Percentiles rank a stretch among this genome's conserved stretches.
phyloP scores from a whole-genome alignment of 2,888 invertebrate species.

The Eupelmus urozonus region DNA sequence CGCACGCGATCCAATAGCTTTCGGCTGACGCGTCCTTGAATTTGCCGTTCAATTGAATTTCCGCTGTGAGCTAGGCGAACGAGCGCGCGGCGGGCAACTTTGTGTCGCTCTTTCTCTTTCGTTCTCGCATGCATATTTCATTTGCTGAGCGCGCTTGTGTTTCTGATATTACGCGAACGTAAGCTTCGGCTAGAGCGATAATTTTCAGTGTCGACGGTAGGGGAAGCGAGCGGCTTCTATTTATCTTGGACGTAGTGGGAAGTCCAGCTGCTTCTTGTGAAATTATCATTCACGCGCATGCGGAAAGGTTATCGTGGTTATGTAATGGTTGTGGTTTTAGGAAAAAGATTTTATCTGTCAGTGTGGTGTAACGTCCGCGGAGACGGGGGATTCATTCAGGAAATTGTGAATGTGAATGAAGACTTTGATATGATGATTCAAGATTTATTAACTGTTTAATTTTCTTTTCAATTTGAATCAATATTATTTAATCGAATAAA shows the following conservation, averaged over 20 bases:
- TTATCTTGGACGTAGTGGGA: conserved; percentile 33
- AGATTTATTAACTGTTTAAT: too few relatives aligned
- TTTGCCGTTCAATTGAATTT: conserved; percentile 46
- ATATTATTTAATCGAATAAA: too few relatives aligned
- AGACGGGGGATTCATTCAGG: too few relatives aligned
- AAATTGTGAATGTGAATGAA: too few relatives aligned
- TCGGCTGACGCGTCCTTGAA: conserved; percentile 48
- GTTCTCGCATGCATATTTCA: neutral
- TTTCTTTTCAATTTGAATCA: too few relatives aligned
- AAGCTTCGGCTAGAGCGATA: conserved; percentile 4
- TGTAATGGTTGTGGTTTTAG: neutral
- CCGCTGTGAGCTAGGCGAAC: neutral
- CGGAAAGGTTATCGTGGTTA: neutral
- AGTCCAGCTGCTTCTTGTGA: conserved; percentile 1
- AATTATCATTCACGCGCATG: neutral
- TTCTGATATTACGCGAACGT: conserved; percentile 32
- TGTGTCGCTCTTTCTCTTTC: neutral
- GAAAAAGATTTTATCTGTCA: conserved; percentile 10
- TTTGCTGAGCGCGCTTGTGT: neutral
- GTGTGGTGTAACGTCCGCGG: too few relatives aligned
- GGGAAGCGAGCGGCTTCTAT: neutral
- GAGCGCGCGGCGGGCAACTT: neutral
- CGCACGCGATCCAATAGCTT: conserved; percentile 43
- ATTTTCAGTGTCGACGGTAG: neutral
- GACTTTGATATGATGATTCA: too few relatives aligned